These are phyloP conservation scores for Eupeodes luniger DNA, from an alignment of 2,888 invertebrate species.

Conservation along the genomic window DNA sequence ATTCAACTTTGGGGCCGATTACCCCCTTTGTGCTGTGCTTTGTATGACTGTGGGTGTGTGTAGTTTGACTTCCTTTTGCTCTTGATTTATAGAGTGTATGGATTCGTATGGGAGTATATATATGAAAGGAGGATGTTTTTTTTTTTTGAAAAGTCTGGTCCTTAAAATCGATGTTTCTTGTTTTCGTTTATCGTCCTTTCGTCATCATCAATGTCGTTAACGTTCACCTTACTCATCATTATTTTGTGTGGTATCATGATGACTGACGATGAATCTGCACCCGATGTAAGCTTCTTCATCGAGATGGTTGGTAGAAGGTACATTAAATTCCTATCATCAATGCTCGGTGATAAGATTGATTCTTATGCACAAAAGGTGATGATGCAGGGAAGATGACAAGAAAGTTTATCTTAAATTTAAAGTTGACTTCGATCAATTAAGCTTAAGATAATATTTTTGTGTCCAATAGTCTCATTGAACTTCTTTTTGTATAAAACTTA, in stretches of 20 bases:
- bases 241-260: conserved; percentile 67
- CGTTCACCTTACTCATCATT: conserved; percentile 72
- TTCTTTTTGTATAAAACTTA: too few species aligned
- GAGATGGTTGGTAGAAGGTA: conserved; percentile 16
- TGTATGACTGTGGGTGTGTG: conserved; percentile 19
- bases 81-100: conserved; percentile 22
- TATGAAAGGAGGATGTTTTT: neutral
- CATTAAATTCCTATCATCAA: conserved; percentile 39
- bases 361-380: conserved; percentile 17
- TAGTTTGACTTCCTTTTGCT: conserved; percentile 35
- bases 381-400: neutral
- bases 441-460: neutral
- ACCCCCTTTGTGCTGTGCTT: conserved; percentile 47
- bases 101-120: neutral
- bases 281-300: neutral
- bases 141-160: conserved; percentile 40
- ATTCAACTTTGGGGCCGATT: conserved; percentile 64
- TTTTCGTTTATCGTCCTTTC: conserved; percentile 58
- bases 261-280: conserved; percentile 39
- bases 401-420: conserved; percentile 6
- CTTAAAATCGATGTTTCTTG: conserved; percentile 68
- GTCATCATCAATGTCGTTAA: conserved; percentile 64
- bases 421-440: neutral
- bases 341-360: conserved; percentile 39
- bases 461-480: too few species aligned